phyloP scores from a whole-genome alignment of 92 coral and sea anemone genomes.

The Phenganax marumi region DNA sequence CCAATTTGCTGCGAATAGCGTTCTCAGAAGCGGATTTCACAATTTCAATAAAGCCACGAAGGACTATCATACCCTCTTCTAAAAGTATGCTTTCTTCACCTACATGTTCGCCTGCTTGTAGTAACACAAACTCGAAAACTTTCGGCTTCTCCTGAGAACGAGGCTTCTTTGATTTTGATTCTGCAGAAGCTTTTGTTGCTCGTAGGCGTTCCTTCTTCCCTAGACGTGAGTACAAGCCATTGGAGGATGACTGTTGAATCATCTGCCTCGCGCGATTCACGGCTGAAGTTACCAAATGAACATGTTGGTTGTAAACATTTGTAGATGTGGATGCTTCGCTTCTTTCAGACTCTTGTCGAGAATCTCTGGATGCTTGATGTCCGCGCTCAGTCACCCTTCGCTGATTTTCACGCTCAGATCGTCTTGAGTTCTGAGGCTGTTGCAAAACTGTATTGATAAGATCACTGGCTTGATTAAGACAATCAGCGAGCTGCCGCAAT shows the following conservation, averaged over 20 bases:
- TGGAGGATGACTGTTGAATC: constrained; percentile 1
- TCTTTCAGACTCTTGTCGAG: background rate
- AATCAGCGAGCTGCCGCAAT: background rate
- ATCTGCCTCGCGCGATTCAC: background rate
- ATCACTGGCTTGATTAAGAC: background rate
- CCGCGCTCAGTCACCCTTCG: too few relatives aligned
- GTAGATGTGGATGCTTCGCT: background rate
- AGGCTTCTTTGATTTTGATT: background rate
- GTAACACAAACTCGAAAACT: background rate
- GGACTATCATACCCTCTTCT: background rate
- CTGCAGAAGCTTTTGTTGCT: background rate
- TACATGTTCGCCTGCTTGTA: background rate
- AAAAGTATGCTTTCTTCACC: background rate
- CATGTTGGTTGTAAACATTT: background rate
- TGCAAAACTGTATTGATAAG: background rate
- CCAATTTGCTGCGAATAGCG: background rate
- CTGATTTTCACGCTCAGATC: too few relatives aligned
- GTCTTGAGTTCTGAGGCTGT: background rate
- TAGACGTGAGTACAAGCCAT: constrained; percentile 7
- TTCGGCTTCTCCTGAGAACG: background rate
- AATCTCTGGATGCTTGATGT: too few relatives aligned
- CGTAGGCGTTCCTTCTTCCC: background rate
- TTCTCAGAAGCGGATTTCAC: constrained; percentile 1
- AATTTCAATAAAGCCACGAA: background rate
- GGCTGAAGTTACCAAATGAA: background rate